A percentile compares a stretch with the other conserved stretches of the same genome.
Evolutionary conservation across 2,888 invertebrate genomes (phyloP).

Genomic region (Lithodes maja): DNA sequence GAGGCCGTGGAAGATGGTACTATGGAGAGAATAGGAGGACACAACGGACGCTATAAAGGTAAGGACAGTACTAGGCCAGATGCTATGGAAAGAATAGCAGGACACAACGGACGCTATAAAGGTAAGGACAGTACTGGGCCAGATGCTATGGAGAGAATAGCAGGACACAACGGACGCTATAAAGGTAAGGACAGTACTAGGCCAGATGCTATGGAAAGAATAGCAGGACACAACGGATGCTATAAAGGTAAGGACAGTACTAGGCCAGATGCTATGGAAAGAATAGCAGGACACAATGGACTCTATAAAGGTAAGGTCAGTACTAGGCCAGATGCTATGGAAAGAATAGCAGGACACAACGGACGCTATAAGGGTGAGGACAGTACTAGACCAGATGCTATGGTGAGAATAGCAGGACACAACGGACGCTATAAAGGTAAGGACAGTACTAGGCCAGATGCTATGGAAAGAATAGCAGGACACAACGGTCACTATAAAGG

Average conservation of each 20-base stretch:
- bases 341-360: not conserved
- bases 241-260: not conserved
- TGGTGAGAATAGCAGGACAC: no score
- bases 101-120: not conserved
- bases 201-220: not conserved
- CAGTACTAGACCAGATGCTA: no score
- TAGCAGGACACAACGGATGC: not conserved
- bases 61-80: not conserved
- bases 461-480: no score
- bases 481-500: not conserved
- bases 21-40: conserved; percentile 69
- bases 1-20: conserved; percentile 64
- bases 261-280: not conserved
- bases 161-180: not conserved
- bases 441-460: no score
- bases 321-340: not conserved
- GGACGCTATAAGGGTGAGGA: not conserved
- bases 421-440: not conserved
- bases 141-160: no score
- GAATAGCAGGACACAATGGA: not conserved
- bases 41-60: conserved; percentile 71
- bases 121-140: not conserved
- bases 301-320: not conserved
- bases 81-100: not conserved
- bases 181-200: not conserved